Conservation (phyloP, 2,113 vertebrate species). For the Chionodraco myersi region DNA sequence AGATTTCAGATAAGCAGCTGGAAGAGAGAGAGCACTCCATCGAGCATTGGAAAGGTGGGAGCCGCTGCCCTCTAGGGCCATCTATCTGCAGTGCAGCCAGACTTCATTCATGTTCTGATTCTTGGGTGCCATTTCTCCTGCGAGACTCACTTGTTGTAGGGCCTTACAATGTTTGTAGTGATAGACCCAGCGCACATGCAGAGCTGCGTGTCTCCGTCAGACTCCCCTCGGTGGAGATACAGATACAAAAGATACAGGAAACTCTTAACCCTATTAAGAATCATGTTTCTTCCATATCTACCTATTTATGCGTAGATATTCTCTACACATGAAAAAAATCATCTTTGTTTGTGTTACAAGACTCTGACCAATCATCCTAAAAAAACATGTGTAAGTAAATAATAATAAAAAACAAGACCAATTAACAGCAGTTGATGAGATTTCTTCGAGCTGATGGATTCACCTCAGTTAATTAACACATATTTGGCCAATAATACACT, state of each 20-base stretch:
- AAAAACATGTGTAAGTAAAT: too few species aligned
- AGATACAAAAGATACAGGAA: background rate
- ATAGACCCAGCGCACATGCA: too few species aligned
- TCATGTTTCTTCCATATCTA: background rate
- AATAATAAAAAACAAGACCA: background rate
- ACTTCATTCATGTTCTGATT: background rate
- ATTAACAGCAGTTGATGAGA: background rate
- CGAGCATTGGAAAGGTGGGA: conserved; percentile 98
- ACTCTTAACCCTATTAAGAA: background rate
- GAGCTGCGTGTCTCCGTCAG: too few species aligned
- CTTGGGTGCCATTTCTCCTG: too few species aligned
- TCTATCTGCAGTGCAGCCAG: conserved; percentile 10
- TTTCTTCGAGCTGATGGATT: background rate
- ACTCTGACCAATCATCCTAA: background rate
- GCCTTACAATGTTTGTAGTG: too few species aligned
- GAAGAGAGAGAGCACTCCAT: conserved; percentile 97
- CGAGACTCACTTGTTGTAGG: too few species aligned
- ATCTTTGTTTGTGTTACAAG: too few species aligned
- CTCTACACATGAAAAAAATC: background rate
- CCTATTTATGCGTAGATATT: background rate
- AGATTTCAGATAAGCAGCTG: conserved; percentile 96
- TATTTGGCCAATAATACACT: too few species aligned
- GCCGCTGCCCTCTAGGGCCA: conserved; percentile 60
- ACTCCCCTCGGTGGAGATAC: too few species aligned
- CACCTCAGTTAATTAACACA: background rate